Conservation (phyloP, 2,888 invertebrate species). For the Clitarchus hookeri region DNA sequence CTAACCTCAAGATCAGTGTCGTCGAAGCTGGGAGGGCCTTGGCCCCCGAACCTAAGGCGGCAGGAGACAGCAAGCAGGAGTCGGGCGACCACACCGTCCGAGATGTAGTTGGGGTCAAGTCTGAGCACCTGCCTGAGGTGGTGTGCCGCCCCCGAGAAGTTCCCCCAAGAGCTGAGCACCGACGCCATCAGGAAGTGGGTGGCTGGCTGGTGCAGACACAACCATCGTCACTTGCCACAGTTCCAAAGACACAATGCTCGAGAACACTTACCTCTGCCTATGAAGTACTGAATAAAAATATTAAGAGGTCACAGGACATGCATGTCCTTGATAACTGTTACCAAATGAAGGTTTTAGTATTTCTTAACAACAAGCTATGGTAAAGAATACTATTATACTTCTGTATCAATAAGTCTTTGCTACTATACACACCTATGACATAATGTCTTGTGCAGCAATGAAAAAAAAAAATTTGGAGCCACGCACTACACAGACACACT, state of each 20-base stretch:
- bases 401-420: too few relatives aligned
- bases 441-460: too few relatives aligned
- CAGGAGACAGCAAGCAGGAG: conserved; percentile 51
- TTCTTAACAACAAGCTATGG: too few relatives aligned
- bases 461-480: too few relatives aligned
- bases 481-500: too few relatives aligned
- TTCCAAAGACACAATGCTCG: background rate
- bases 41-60: conserved; percentile 29
- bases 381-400: too few relatives aligned
- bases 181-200: conserved; percentile 71
- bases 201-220: conserved; percentile 60
- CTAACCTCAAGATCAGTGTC: conserved; percentile 21
- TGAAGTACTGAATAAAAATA: background rate
- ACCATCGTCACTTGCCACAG: background rate
- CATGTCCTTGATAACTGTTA: too few relatives aligned
- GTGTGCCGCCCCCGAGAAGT: conserved; percentile 65
- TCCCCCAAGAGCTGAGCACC: conserved; percentile 66
- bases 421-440: too few relatives aligned
- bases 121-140: conserved; percentile 65
- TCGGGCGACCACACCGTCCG: conserved; percentile 58
- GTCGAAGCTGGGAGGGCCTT: background rate
- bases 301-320: too few relatives aligned
- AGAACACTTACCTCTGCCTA: conserved; percentile 4
- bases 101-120: conserved; percentile 56
- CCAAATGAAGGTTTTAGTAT: too few relatives aligned